Evolutionary conservation across 2,888 invertebrate species (phyloP).

Genomic region (Brenthis ino): DNA sequence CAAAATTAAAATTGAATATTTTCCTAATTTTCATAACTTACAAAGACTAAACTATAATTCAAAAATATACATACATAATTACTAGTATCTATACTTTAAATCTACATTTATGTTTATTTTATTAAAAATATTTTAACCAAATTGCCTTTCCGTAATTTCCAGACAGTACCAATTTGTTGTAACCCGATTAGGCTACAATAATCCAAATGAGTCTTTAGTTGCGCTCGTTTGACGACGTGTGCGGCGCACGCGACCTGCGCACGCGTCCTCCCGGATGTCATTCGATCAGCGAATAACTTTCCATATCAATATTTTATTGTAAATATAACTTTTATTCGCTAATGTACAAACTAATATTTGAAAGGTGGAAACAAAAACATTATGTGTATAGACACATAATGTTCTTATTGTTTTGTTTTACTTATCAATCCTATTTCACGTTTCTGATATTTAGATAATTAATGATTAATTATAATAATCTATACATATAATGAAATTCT

Average conservation of each 20-base stretch:
- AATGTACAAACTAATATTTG: neutral
- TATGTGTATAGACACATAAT: too few relatives aligned
- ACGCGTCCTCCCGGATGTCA: conserved; percentile 55
- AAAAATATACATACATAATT: neutral
- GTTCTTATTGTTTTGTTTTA: too few relatives aligned
- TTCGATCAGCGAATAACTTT: conserved; percentile 42
- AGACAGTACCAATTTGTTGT: conserved; percentile 51
- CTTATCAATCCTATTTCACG: too few relatives aligned
- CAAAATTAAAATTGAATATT: too few relatives aligned
- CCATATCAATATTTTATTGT: conserved; percentile 25
- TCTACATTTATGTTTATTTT: neutral
- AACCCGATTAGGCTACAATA: conserved; percentile 69
- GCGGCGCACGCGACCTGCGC: conserved; percentile 61
- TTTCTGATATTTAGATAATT: too few relatives aligned
- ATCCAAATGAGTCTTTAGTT: conserved; percentile 66
- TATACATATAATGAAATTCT: too few relatives aligned
- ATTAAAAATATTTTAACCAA: conserved; percentile 22
- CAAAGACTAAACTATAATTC: too few relatives aligned
- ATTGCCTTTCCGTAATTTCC: conserved; percentile 20
- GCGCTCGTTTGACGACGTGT: conserved; percentile 67
- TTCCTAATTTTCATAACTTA: too few relatives aligned
- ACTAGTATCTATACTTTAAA: neutral
- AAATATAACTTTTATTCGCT: conserved; percentile 1
- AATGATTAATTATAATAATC: too few relatives aligned
- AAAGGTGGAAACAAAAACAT: too few relatives aligned